These are phyloP conservation scores for Pygmarrhopalites habei DNA, from an alignment of 1,140 invertebrate species.

Conservation along the genomic window DNA sequence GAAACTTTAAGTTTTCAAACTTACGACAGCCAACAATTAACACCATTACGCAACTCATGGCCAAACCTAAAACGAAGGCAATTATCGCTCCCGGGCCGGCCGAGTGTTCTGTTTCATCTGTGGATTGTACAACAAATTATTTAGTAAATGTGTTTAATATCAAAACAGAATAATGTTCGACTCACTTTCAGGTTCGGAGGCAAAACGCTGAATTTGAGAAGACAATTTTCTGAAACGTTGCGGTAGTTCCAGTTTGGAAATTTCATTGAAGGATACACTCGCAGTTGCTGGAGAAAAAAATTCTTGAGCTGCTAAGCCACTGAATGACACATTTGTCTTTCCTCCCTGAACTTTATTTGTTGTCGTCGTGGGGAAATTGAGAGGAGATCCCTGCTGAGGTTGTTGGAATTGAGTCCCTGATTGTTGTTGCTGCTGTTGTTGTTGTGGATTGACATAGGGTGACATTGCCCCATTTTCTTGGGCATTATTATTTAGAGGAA, in stretches of 20 bases:
- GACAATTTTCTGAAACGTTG: slow-evolving; percentile 4
- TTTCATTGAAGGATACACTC: neutral
- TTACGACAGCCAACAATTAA: slow-evolving; percentile 74
- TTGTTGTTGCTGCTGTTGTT: too few species aligned
- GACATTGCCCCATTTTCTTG: too few species aligned
- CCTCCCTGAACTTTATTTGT: neutral
- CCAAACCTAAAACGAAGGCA: slow-evolving; percentile 48
- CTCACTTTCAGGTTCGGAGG: slow-evolving; percentile 9
- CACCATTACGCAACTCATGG: slow-evolving; percentile 61
- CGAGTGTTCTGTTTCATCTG: neutral
- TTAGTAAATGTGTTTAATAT: neutral
- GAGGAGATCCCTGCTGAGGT: neutral
- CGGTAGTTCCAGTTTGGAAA: slow-evolving; percentile 6
- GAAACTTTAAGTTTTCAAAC: too few species aligned
- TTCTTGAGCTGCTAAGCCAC: neutral
- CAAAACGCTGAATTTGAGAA: neutral
- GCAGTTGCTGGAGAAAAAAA: neutral
- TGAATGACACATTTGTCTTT: neutral
- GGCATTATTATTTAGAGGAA: neutral
- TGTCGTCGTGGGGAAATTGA: neutral
- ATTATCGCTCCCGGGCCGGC: slow-evolving; percentile 30
- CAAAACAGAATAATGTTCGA: neutral
- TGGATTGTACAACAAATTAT: neutral
- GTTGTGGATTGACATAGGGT: too few species aligned
- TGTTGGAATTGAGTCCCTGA: neutral